Evolutionary conservation across 2,888 invertebrate species (phyloP).

Genomic region (Aradus depressus): DNA sequence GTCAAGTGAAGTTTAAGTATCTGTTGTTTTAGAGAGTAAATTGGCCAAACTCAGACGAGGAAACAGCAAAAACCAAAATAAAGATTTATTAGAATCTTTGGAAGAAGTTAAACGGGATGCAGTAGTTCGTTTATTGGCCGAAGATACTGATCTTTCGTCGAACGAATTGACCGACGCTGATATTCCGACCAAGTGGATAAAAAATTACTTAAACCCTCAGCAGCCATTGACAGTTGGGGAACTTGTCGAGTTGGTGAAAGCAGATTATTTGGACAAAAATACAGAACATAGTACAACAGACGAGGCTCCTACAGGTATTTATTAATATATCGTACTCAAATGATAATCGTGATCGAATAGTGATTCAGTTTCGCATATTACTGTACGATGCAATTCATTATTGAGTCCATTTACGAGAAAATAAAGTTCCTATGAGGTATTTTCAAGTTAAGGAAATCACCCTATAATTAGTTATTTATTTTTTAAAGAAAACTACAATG

Average conservation of each 20-base stretch:
- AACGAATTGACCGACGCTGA: conserved; percentile 24
- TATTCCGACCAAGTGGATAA: conserved; percentile 28
- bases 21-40: conserved; percentile 35
- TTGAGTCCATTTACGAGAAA: too few relatives aligned
- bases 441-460: background rate
- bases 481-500: conserved; percentile 15
- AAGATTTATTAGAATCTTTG: conserved; percentile 48
- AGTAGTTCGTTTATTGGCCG: conserved; percentile 40
- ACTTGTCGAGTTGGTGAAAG: conserved; percentile 40
- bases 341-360: too few relatives aligned
- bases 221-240: conserved; percentile 41
- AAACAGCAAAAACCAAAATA: conserved; percentile 31
- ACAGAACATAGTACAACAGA: too few relatives aligned
- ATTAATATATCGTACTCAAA: too few relatives aligned
- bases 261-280: conserved; percentile 37
- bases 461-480: background rate
- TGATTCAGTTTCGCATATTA: too few relatives aligned
- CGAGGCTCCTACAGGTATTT: too few relatives aligned
- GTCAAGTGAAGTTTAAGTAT: background rate
- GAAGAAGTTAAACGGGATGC: conserved; percentile 48
- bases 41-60: conserved; percentile 31
- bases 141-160: conserved; percentile 24
- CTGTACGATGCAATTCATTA: too few relatives aligned
- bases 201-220: conserved; percentile 31
- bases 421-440: too few relatives aligned